phyloP scores from a whole-genome alignment of 2,888 invertebrate genomes.

The Sinotaia quadrata region DNA sequence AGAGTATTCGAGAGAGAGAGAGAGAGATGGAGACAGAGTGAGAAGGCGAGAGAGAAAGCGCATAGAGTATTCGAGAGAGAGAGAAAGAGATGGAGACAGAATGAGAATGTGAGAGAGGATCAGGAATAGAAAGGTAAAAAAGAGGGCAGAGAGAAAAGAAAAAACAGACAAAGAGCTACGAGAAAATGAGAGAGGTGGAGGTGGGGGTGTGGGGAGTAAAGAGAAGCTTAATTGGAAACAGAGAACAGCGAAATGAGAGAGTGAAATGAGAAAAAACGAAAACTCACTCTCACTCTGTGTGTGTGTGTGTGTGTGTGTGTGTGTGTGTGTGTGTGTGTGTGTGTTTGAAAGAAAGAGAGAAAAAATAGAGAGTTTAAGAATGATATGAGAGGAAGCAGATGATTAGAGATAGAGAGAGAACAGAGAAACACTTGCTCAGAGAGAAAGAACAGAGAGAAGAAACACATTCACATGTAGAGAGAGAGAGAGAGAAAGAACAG shows the following conservation, averaged over 20 bases:
- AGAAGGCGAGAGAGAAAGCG: not conserved
- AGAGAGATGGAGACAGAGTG: not conserved
- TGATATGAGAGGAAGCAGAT: no score
- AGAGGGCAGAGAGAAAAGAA: no score
- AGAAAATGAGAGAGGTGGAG: not conserved
- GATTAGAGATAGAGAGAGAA: no score
- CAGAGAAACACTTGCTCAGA: no score
- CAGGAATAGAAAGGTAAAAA: not conserved
- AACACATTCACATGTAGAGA: no score
- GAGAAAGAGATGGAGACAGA: not conserved
- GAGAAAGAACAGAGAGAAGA: no score
- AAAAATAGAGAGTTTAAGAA: no score
- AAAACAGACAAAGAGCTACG: no score
- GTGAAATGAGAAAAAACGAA: constrained; percentile 3
- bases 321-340: constrained; percentile 6
- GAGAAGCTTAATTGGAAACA: not conserved
- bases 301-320: constrained; percentile 1
- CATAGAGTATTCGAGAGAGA: not conserved
- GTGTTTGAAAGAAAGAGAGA: not conserved
- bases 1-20: not conserved
- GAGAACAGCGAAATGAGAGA: no score
- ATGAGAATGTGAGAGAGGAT: not conserved
- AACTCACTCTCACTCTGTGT: not conserved
- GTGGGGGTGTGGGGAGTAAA: not conserved
- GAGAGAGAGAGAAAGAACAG: no score